Conservation (phyloP, 2,888 invertebrate species). For the Lasius platythorax region DNA sequence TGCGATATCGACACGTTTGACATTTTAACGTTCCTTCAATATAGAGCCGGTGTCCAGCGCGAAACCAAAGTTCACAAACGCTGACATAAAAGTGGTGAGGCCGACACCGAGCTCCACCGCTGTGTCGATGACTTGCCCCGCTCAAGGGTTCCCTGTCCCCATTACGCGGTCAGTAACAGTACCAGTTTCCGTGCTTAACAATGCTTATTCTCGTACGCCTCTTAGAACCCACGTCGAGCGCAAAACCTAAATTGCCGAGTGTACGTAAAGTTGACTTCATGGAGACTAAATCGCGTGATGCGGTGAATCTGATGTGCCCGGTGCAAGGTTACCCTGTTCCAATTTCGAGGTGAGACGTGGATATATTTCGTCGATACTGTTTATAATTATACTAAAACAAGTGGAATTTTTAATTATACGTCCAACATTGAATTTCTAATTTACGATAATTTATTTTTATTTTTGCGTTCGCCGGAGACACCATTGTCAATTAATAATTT, state of each 20-base stretch:
- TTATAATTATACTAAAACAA: neutral
- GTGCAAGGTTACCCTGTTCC: conserved; percentile 92
- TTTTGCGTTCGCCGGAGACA: neutral
- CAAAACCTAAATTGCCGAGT: conserved; percentile 82
- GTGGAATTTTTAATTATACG: neutral
- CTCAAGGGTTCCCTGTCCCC: conserved; percentile 88
- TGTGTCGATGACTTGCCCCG: conserved; percentile 86
- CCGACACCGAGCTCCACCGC: conserved; percentile 82
- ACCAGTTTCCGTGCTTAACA: conserved; percentile 55
- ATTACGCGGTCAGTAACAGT: conserved; percentile 82
- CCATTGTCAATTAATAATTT: neutral
- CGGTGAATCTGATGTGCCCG: conserved; percentile 89
- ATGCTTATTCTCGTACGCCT: conserved; percentile 43
- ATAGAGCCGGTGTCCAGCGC: conserved; percentile 91
- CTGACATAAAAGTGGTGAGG: conserved; percentile 85
- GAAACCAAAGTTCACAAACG: conserved; percentile 89
- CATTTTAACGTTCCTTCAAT: conserved; percentile 34
- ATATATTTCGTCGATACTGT: neutral
- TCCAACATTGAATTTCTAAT: neutral
- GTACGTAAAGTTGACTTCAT: conserved; percentile 84
- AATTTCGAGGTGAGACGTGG: conserved; percentile 80
- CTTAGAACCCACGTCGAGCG: conserved; percentile 82
- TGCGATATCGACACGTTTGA: neutral
- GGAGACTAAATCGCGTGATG: conserved; percentile 73
- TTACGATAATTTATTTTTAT: neutral